Conservation (phyloP, 2,113 vertebrate genomes). For the Marcusenius ussheri region DNA sequence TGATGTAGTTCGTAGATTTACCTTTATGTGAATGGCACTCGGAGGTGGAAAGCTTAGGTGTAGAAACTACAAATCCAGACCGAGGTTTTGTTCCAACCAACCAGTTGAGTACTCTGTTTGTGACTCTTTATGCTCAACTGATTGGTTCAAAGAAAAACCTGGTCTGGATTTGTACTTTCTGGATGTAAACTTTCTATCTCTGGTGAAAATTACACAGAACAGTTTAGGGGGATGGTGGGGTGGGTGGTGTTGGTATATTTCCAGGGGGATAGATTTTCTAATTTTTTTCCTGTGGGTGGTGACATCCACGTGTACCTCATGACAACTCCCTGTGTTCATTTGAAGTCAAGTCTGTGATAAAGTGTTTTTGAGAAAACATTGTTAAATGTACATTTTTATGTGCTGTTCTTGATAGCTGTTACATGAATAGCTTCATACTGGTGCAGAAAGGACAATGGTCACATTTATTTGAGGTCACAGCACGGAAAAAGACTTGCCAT, state of each 20-base stretch:
- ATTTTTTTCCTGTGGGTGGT: background rate
- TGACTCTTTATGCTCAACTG: background rate
- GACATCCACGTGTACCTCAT: background rate
- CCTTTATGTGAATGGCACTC: background rate
- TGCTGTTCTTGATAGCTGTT: background rate
- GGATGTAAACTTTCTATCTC: background rate
- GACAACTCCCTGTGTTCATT: background rate
- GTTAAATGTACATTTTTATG: background rate
- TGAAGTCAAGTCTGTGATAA: background rate
- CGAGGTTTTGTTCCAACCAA: background rate
- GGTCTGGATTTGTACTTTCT: background rate
- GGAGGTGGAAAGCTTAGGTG: background rate
- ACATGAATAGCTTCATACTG: background rate
- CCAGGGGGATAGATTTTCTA: background rate
- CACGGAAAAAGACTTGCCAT: slow-evolving; percentile 48
- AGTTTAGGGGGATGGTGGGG: background rate
- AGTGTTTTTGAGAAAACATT: background rate
- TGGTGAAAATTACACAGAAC: background rate
- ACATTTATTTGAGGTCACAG: slow-evolving; percentile 46
- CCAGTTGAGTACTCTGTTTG: background rate
- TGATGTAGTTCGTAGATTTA: background rate
- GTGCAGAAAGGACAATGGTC: slow-evolving; percentile 48
- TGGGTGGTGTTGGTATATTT: background rate
- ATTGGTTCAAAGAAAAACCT: background rate
- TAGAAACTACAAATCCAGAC: background rate